These are phyloP conservation scores for Anas bahamensis DNA, from an alignment of 2,797 vertebrate genomes.

Conservation along the genomic window DNA sequence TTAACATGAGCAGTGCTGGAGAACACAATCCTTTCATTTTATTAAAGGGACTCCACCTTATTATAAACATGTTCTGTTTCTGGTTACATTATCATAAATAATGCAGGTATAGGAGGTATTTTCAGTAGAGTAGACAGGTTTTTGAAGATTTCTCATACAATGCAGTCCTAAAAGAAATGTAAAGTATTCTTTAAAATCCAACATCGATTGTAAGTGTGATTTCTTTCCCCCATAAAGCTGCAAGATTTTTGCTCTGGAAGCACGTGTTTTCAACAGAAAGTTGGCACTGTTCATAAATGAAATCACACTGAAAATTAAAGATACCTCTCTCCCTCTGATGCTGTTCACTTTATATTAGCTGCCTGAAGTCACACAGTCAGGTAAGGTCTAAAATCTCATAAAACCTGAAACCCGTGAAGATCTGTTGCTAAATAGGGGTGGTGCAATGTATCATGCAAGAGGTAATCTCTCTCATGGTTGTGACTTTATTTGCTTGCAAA, in stretches of 20 bases:
- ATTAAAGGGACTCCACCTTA: background rate
- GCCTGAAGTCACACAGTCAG: background rate
- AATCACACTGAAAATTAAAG: constrained; percentile 9
- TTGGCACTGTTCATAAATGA: constrained; percentile 26
- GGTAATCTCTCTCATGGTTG: background rate
- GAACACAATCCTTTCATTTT: background rate
- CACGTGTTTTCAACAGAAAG: constrained; percentile 43
- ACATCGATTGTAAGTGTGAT: background rate
- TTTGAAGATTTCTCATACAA: background rate
- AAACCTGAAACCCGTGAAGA: background rate
- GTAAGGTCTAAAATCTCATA: background rate
- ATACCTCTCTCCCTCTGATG: background rate
- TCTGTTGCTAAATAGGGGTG: background rate
- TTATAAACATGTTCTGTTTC: background rate
- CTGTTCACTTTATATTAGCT: background rate
- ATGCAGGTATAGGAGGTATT: background rate
- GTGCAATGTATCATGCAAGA: background rate
- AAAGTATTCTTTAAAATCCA: background rate
- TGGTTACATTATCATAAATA: background rate
- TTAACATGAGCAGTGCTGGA: background rate
- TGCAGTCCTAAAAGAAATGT: background rate
- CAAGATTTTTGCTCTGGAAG: constrained; percentile 1
- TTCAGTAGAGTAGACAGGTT: background rate
- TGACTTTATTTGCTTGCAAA: background rate
- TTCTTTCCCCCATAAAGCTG: background rate